These are phyloP conservation scores for Lagenorhynchus albirostris DNA, from an alignment of 2,113 vertebrate species.

Conservation along the genomic window DNA sequence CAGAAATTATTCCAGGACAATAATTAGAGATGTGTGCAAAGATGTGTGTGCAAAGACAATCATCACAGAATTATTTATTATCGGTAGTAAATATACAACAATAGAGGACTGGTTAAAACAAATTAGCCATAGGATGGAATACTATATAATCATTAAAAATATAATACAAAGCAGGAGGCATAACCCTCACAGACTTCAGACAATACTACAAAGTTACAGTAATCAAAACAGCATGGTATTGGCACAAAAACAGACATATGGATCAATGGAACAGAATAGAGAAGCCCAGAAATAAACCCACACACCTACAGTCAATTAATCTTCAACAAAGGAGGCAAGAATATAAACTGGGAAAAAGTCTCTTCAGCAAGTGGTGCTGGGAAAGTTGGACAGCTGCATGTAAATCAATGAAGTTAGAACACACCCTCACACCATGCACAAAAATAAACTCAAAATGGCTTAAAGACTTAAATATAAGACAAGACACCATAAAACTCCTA, in stretches of 20 bases:
- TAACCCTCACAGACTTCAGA: neutral
- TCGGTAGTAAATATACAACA: neutral
- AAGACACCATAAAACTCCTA: too few species aligned
- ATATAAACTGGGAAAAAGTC: neutral
- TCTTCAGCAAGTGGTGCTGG: neutral
- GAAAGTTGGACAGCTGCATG: neutral
- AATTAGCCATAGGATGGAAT: neutral
- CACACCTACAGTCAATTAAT: neutral
- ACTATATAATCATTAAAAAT: neutral
- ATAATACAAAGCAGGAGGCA: neutral
- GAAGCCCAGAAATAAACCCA: neutral
- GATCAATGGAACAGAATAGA: neutral
- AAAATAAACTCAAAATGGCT: too few species aligned
- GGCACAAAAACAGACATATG: neutral
- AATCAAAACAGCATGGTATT: neutral
- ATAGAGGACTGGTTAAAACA: neutral
- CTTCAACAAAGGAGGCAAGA: neutral
- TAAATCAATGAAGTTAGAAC: neutral
- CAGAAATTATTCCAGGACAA: conserved; percentile 24
- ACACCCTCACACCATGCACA: too few species aligned
- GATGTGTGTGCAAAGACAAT: neutral
- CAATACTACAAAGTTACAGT: neutral
- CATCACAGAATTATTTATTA: conserved; percentile 15
- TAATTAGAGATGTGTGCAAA: neutral
- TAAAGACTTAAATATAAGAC: too few species aligned